Evolutionary conservation across 2,797 vertebrate genomes (phyloP).

Genomic region (Tarsius wallacei): DNA sequence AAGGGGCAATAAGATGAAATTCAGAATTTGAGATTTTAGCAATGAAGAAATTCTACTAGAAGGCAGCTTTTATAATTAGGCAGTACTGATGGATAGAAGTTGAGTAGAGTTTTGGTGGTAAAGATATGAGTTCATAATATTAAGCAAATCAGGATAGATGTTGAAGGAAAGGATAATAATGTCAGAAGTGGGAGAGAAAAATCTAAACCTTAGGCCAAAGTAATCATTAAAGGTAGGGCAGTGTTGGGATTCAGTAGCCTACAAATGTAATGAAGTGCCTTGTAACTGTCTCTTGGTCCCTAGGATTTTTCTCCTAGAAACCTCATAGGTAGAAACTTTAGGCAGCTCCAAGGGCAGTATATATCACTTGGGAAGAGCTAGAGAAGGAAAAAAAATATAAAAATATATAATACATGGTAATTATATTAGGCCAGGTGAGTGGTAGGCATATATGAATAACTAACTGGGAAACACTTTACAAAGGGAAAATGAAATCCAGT

Average conservation of each 20-base stretch:
- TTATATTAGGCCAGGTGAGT: neutral
- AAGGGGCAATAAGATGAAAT: neutral
- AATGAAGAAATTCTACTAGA: neutral
- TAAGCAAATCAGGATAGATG: neutral
- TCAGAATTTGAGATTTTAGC: constrained; percentile 30
- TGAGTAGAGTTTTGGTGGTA: neutral
- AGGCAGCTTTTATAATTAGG: neutral
- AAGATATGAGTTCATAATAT: neutral
- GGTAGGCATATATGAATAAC: neutral
- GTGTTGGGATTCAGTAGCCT: neutral
- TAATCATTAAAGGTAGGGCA: neutral
- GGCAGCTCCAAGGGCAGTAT: neutral
- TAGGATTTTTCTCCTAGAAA: neutral
- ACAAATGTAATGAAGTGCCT: neutral
- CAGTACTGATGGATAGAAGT: neutral
- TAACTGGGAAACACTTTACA: neutral
- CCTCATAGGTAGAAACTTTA: neutral
- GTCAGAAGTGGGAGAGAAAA: neutral
- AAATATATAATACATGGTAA: neutral
- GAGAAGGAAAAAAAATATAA: neutral
- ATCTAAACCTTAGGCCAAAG: neutral
- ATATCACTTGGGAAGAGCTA: neutral
- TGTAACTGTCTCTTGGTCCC: neutral
- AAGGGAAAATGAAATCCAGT: neutral
- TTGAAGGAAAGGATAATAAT: neutral